Conservation (phyloP, 2,113 vertebrate species). For the Ursus arctos region DNA sequence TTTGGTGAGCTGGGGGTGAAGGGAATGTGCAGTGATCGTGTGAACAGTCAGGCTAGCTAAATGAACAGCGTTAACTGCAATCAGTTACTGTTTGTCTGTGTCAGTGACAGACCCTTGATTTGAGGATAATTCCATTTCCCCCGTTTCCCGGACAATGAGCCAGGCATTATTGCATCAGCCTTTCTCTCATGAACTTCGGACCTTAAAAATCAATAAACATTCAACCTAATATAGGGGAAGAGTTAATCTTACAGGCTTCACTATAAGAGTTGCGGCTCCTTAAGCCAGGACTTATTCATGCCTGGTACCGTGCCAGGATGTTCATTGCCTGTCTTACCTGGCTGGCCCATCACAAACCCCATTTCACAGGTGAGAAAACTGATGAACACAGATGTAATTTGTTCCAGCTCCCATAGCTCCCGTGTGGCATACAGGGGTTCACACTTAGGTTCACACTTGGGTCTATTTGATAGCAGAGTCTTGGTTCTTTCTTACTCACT, state of each 20-base stretch:
- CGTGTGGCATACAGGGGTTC: background rate
- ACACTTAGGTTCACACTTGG: background rate
- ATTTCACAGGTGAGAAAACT: background rate
- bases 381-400: background rate
- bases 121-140: background rate
- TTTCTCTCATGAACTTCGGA: slow-evolving; percentile 27
- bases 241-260: background rate
- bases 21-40: rapidly evolving
- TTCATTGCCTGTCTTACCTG: background rate
- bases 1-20: background rate
- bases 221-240: background rate
- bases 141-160: background rate
- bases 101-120: background rate
- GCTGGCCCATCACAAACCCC: background rate
- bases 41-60: background rate
- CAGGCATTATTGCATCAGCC: background rate
- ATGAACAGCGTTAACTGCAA: background rate
- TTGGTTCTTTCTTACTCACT: background rate
- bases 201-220: background rate
- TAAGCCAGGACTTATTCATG: background rate
- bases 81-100: background rate
- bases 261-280: background rate
- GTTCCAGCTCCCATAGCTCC: background rate
- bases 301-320: background rate
- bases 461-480: background rate